These are phyloP conservation scores for Agonopterix arenella DNA, from an alignment of 2,888 invertebrate species.

Conservation along the genomic window DNA sequence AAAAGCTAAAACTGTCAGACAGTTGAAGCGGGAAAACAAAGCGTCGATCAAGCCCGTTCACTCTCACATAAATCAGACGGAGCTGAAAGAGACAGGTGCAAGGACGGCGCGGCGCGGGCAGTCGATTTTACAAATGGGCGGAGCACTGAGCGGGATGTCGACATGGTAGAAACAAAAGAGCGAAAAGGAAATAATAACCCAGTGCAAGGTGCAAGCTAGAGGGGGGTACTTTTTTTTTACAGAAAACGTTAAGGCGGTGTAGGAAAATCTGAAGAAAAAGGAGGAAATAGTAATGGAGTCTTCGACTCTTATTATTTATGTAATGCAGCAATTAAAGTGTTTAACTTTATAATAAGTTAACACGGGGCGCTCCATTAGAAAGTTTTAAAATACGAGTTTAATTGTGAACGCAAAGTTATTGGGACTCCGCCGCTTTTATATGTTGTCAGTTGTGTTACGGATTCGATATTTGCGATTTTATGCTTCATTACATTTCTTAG, in stretches of 20 bases:
- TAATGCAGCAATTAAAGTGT: constrained; percentile 26
- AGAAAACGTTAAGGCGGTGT: constrained; percentile 58
- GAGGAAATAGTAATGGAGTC: constrained; percentile 26
- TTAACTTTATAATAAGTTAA: constrained; percentile 5
- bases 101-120: constrained; percentile 60
- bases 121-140: constrained; percentile 76
- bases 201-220: constrained; percentile 63
- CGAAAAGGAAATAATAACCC: constrained; percentile 65
- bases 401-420: no score
- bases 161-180: constrained; percentile 68
- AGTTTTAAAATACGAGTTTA: no score
- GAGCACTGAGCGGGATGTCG: constrained; percentile 67
- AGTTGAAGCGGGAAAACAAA: constrained; percentile 66
- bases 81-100: constrained; percentile 73
- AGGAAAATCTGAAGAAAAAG: constrained; percentile 67
- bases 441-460: no score
- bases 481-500: no score
- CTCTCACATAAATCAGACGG: constrained; percentile 75
- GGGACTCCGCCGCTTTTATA: no score
- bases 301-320: constrained; percentile 33
- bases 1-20: constrained; percentile 31
- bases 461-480: no score
- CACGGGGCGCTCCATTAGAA: no score
- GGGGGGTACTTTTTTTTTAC: constrained; percentile 46
- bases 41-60: constrained; percentile 74